Evolutionary conservation across 2,888 invertebrate genomes (phyloP).

Genomic region (Eupithecia abbreviata): DNA sequence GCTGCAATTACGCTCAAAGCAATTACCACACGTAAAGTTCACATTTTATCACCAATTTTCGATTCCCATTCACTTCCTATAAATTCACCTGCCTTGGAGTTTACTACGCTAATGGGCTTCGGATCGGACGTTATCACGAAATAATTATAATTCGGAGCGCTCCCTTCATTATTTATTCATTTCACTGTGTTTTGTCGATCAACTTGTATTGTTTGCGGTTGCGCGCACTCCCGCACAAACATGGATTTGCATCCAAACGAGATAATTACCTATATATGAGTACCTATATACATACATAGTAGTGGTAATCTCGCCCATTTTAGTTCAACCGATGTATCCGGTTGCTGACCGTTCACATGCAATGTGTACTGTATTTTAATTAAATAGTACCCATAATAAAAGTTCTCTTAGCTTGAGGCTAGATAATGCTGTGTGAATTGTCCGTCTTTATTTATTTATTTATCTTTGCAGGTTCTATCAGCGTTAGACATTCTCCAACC

Average conservation of each 20-base stretch:
- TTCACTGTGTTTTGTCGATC: slow-evolving; percentile 70
- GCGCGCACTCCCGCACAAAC: slow-evolving; percentile 55
- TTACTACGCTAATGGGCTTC: slow-evolving; percentile 52
- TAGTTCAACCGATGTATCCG: slow-evolving; percentile 41
- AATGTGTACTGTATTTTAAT: neutral
- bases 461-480: slow-evolving; percentile 93
- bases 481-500: slow-evolving; percentile 99
- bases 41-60: slow-evolving; percentile 44
- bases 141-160: slow-evolving; percentile 62
- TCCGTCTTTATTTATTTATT: too few relatives aligned
- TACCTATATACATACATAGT: too few relatives aligned
- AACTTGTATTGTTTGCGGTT: slow-evolving; percentile 61
- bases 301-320: slow-evolving; percentile 45
- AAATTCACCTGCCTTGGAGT: slow-evolving; percentile 42
- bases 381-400: too few relatives aligned
- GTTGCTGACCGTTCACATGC: slow-evolving; percentile 25
- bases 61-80: slow-evolving; percentile 37
- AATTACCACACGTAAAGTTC: slow-evolving; percentile 40
- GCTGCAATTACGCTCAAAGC: slow-evolving; percentile 45
- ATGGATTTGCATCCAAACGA: slow-evolving; percentile 61
- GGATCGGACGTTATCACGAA: slow-evolving; percentile 57
- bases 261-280: slow-evolving; percentile 44
- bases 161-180: slow-evolving; percentile 68
- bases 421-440: too few relatives aligned
- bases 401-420: too few relatives aligned